These are phyloP conservation scores for Ophonus ardosiacus DNA, from an alignment of 2,888 invertebrate species.

Conservation along the genomic window DNA sequence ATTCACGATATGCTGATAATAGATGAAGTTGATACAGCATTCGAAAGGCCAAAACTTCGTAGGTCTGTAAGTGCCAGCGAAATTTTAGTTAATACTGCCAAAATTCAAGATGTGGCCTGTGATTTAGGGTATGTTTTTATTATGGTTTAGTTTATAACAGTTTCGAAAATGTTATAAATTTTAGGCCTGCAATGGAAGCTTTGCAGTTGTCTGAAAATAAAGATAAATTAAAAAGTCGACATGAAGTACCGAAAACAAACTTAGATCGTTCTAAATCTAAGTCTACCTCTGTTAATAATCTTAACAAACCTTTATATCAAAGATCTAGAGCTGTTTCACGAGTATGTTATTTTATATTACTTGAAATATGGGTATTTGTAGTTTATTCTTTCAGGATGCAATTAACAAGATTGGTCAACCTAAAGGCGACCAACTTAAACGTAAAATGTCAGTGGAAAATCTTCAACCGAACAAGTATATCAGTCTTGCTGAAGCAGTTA, in stretches of 20 bases:
- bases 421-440: constrained; percentile 32
- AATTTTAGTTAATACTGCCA: neutral
- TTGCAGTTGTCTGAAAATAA: constrained; percentile 5
- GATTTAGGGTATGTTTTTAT: constrained; percentile 11
- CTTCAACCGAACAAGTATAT: constrained; percentile 71
- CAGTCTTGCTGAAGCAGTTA: constrained; percentile 78
- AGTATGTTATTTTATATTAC: neutral
- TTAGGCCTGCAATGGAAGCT: constrained; percentile 20
- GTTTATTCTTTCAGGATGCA: constrained; percentile 16
- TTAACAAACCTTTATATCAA: constrained; percentile 34
- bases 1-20: neutral
- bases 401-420: constrained; percentile 6
- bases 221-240: no score
- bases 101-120: constrained; percentile 6
- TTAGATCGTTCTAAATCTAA: neutral
- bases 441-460: constrained; percentile 54
- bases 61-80: constrained; percentile 40
- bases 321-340: constrained; percentile 43
- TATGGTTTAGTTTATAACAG: neutral
- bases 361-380: neutral
- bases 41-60: constrained; percentile 12
- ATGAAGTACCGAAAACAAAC: constrained; percentile 1
- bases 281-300: neutral
- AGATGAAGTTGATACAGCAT: neutral
- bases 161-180: neutral